These are phyloP conservation scores for Empidonax traillii DNA, from an alignment of 2,113 vertebrate genomes.

Conservation along the genomic window DNA sequence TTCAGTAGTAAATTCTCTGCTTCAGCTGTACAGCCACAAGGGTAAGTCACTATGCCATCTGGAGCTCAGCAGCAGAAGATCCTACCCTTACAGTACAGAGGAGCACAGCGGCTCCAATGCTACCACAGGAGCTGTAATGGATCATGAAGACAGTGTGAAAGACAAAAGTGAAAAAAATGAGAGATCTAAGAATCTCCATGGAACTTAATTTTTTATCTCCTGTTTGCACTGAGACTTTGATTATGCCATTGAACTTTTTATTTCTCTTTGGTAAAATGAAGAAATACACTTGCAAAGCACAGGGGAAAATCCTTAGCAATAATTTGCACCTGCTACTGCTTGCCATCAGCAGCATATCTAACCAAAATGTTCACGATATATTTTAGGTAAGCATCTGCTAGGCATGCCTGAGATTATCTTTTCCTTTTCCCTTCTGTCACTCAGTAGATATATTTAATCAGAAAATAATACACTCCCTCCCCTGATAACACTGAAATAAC, in stretches of 20 bases:
- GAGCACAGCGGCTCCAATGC: neutral
- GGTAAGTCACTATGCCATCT: neutral
- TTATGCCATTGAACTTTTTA: neutral
- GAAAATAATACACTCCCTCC: neutral
- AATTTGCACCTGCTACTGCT: neutral
- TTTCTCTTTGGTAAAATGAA: neutral
- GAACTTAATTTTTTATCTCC: neutral
- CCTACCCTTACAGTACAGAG: neutral
- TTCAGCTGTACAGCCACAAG: neutral
- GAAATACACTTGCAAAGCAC: neutral
- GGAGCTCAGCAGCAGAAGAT: neutral
- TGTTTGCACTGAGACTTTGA: neutral
- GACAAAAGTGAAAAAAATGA: neutral
- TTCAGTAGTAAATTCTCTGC: neutral
- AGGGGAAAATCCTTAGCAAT: neutral
- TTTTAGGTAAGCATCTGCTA: constrained; percentile 10
- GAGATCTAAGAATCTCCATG: neutral
- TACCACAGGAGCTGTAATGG: neutral
- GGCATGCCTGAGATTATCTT: neutral
- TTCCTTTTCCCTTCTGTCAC: neutral
- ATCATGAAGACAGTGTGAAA: neutral
- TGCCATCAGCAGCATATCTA: neutral
- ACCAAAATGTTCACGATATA: neutral
- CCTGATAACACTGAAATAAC: neutral
- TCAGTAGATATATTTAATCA: neutral